A percentile compares a stretch with the other conserved stretches of the same genome.
Conservation (phyloP, 2,797 vertebrate genomes). For the Sphaeramia orbicularis region DNA sequence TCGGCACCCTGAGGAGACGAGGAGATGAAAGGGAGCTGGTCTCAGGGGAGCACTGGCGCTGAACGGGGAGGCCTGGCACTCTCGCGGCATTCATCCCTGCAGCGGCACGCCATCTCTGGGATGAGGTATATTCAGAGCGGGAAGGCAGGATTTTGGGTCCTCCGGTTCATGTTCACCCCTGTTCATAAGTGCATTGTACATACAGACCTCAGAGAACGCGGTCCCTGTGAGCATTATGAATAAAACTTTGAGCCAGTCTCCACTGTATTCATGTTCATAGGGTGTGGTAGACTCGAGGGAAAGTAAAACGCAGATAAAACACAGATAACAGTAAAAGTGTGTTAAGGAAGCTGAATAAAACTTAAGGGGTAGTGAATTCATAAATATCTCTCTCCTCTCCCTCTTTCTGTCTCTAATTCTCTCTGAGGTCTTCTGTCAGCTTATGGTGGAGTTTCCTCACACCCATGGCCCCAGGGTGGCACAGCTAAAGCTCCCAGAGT, state of each 20-base stretch:
- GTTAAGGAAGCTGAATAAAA: slow-evolving; percentile 58
- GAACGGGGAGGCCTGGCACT: slow-evolving; percentile 65
- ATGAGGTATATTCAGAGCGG: slow-evolving; percentile 55
- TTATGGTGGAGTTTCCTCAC: slow-evolving; percentile 71
- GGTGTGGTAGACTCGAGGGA: slow-evolving; percentile 58
- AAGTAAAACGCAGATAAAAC: slow-evolving; percentile 54
- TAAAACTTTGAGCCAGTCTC: slow-evolving; percentile 50
- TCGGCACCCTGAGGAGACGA: slow-evolving; percentile 76
- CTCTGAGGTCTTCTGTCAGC: slow-evolving; percentile 55
- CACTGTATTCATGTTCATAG: slow-evolving; percentile 43
- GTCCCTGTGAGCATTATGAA: slow-evolving; percentile 39
- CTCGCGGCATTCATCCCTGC: slow-evolving; percentile 46
- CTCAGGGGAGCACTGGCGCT: slow-evolving; percentile 69
- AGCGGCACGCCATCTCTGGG: slow-evolving; percentile 56
- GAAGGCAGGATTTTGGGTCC: slow-evolving; percentile 33
- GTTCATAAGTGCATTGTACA: slow-evolving; percentile 31
- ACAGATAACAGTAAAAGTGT: slow-evolving; percentile 59
- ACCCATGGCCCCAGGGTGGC: slow-evolving; percentile 65
- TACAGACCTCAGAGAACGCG: slow-evolving; percentile 38
- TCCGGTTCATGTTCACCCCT: slow-evolving; percentile 53
- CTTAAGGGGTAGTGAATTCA: slow-evolving; percentile 55
- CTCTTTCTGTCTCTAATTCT: slow-evolving; percentile 24
- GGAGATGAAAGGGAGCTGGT: slow-evolving; percentile 82
- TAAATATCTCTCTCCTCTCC: slow-evolving; percentile 43
- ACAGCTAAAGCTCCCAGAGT: slow-evolving; percentile 68